Evolutionary conservation across 2,888 invertebrate species (phyloP).

Genomic region (Stenurella melanura): DNA sequence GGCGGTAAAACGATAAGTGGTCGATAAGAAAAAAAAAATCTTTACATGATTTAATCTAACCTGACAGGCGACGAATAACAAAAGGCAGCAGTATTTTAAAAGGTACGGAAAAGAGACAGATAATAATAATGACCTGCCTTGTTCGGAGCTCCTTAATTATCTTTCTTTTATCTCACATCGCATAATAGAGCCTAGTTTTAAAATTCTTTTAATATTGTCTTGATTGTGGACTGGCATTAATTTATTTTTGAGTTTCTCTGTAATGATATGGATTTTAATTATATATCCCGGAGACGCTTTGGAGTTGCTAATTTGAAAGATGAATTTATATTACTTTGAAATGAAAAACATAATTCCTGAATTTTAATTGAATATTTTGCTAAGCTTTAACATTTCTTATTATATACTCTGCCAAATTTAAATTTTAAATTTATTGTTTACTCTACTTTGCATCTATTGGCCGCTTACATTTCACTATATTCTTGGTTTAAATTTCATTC

Average conservation of each 20-base stretch:
- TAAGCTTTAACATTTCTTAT: constrained; percentile 9
- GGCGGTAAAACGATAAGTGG: constrained; percentile 14
- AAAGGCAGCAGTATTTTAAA: constrained; percentile 46
- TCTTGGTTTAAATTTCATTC: background rate
- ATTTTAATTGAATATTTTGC: constrained; percentile 40
- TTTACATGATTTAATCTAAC: constrained; percentile 27
- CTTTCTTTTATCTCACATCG: constrained; percentile 63
- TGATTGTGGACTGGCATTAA: constrained; percentile 54
- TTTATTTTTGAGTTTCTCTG: constrained; percentile 51
- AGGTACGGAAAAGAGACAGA: constrained; percentile 51
- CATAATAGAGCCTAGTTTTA: constrained; percentile 61
- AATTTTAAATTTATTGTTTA: constrained; percentile 11
- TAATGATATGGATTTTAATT: constrained; percentile 52
- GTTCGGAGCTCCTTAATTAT: constrained; percentile 64
- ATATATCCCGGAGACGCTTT: constrained; percentile 22
- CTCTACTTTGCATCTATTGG: background rate
- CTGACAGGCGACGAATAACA: constrained; percentile 28
- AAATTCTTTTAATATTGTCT: constrained; percentile 60
- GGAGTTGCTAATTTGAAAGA: constrained; percentile 28
- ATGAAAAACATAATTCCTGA: constrained; percentile 40
- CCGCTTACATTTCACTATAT: background rate
- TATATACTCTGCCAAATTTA: background rate
- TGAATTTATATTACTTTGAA: constrained; percentile 24
- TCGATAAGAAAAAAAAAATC: constrained; percentile 38
- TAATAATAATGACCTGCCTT: constrained; percentile 61